Evolutionary conservation across 35 echinoderm and acorn worm genomes (phyloP).

Genomic region (Chiridota heheva): DNA sequence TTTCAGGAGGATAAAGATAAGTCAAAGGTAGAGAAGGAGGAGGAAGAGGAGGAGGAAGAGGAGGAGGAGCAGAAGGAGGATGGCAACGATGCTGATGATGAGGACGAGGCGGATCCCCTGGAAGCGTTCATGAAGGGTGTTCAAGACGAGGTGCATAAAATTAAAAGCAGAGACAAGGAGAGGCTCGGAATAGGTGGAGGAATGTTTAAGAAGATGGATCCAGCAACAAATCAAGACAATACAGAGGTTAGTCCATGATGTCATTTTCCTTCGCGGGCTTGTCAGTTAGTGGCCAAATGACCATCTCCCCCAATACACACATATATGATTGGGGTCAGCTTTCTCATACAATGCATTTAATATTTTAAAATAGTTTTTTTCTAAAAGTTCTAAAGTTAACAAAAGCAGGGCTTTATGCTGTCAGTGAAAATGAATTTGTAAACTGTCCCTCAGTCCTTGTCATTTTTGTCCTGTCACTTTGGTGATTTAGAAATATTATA

Average conservation of each 20-base stretch:
- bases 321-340: neutral
- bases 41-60: slow-evolving; percentile 49
- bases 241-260: slow-evolving; percentile 6
- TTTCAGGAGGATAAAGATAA: slow-evolving; percentile 33
- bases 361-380: no score
- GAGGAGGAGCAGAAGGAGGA: slow-evolving; percentile 31
- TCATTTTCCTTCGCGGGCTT: neutral
- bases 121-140: slow-evolving; percentile 97
- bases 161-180: slow-evolving; percentile 68
- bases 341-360: neutral
- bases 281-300: neutral
- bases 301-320: no score
- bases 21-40: slow-evolving; percentile 27
- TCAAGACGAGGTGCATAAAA: slow-evolving; percentile 81
- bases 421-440: no score
- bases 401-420: no score
- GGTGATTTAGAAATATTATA: no score
- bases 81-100: slow-evolving; percentile 45
- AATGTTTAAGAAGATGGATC: neutral
- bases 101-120: slow-evolving; percentile 78
- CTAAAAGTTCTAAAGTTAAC: no score
- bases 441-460: no score
- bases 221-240: neutral
- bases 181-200: slow-evolving; percentile 13
- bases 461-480: no score